Conservation (phyloP, 2,113 vertebrate genomes). For the Hydrochoerus hydrochaeris region DNA sequence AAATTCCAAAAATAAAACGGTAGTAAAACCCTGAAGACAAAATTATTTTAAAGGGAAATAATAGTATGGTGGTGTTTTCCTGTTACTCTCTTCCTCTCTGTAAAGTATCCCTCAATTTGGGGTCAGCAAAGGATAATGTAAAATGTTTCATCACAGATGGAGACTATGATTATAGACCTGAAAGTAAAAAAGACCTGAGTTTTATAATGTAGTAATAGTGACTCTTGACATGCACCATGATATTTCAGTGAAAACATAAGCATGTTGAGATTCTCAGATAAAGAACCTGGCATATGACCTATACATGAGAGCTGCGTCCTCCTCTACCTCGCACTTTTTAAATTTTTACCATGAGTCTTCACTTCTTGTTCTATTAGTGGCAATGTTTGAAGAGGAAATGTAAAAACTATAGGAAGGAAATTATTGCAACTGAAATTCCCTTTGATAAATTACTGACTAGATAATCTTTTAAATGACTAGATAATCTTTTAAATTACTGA, state of each 20-base stretch:
- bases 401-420: background rate
- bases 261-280: background rate
- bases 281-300: background rate
- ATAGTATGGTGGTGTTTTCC: background rate
- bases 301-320: background rate
- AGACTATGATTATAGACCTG: background rate
- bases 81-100: background rate
- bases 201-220: background rate
- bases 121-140: background rate
- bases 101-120: background rate
- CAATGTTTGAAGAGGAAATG: background rate
- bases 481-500: background rate
- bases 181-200: background rate
- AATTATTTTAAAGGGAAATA: slow-evolving; percentile 23
- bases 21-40: background rate
- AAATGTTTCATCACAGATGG: background rate
- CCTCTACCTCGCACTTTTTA: background rate
- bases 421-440: background rate
- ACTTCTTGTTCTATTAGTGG: slow-evolving; percentile 15
- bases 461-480: background rate
- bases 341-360: background rate
- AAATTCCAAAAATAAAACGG: background rate
- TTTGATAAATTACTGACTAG: background rate
- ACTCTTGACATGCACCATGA: background rate
- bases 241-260: background rate